Conservation (phyloP, 2,888 invertebrate genomes). For the Cheilosia scutellata region DNA sequence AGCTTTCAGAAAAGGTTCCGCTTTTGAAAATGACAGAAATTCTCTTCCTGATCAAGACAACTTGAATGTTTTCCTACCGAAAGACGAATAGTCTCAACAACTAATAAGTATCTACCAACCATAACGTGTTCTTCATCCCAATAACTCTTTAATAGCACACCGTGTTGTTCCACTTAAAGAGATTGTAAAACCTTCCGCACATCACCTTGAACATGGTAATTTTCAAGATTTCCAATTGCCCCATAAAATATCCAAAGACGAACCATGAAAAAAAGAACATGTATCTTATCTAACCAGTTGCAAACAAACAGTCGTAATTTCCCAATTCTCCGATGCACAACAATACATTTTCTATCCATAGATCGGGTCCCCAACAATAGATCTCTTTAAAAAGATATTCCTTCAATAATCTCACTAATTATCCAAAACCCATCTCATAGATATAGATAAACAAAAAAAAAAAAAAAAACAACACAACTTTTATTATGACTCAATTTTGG, state of each 20-base stretch:
- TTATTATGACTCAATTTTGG: conserved; percentile 72
- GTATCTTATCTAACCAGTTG: conserved; percentile 57
- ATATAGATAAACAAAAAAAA: conserved; percentile 73
- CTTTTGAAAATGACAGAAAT: too few species aligned
- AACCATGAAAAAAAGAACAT: neutral
- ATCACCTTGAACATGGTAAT: neutral
- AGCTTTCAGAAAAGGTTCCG: too few species aligned
- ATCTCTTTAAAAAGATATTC: conserved; percentile 64
- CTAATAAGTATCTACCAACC: neutral
- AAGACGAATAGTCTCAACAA: too few species aligned
- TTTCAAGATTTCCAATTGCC: neutral
- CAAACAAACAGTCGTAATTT: conserved; percentile 47
- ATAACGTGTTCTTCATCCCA: neutral
- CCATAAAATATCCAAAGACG: conserved; percentile 17
- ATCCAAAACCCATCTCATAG: conserved; percentile 71
- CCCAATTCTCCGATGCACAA: neutral
- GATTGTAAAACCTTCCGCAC: conserved; percentile 16
- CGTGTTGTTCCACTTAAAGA: conserved; percentile 8
- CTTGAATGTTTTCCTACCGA: too few species aligned
- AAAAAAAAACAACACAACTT: conserved; percentile 16
- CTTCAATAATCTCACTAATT: conserved; percentile 69
- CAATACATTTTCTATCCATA: conserved; percentile 38
- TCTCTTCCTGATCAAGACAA: too few species aligned
- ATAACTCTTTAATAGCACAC: neutral
- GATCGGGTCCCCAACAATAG: conserved; percentile 14